A percentile compares a stretch with the other conserved stretches of the same genome.
These are phyloP conservation scores for Shinisaurus crocodilurus DNA, from an alignment of 2,113 vertebrate genomes.

Conservation along the genomic window DNA sequence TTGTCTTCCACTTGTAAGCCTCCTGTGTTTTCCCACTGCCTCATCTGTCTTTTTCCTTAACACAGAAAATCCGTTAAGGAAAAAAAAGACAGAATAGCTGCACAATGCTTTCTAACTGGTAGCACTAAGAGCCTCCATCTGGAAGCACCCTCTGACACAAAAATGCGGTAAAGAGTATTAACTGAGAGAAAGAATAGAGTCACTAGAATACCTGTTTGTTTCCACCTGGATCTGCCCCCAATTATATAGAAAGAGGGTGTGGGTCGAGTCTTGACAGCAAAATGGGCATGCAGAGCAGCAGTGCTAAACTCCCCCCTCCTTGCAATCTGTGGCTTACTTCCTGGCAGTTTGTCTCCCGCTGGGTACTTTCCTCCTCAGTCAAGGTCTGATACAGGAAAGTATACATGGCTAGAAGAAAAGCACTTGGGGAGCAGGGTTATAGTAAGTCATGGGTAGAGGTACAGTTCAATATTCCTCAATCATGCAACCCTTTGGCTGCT, in stretches of 20 bases:
- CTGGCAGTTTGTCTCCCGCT: background rate
- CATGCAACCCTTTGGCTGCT: background rate
- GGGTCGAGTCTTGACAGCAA: background rate
- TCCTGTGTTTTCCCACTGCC: too few species aligned
- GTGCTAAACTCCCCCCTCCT: background rate
- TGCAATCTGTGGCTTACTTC: background rate
- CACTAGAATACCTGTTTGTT: background rate
- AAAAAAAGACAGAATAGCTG: too few species aligned
- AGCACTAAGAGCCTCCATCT: too few species aligned
- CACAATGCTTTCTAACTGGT: too few species aligned
- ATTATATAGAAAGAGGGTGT: background rate
- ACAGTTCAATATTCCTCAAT: background rate
- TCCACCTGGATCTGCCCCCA: background rate
- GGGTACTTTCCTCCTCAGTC: too few species aligned
- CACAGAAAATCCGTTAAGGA: too few species aligned
- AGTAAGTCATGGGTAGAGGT: background rate
- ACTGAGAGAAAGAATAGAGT: background rate
- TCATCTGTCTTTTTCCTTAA: too few species aligned
- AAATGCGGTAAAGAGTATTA: background rate
- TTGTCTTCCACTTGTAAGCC: too few species aligned
- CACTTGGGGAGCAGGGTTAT: background rate
- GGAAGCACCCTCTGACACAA: background rate
- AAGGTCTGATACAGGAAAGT: background rate
- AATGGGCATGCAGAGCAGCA: background rate
- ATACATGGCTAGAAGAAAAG: background rate